Percentiles rank a stretch among this genome's conserved stretches.
Evolutionary conservation across 2,113 vertebrate genomes (phyloP).

Genomic region (Gavialis gangeticus): DNA sequence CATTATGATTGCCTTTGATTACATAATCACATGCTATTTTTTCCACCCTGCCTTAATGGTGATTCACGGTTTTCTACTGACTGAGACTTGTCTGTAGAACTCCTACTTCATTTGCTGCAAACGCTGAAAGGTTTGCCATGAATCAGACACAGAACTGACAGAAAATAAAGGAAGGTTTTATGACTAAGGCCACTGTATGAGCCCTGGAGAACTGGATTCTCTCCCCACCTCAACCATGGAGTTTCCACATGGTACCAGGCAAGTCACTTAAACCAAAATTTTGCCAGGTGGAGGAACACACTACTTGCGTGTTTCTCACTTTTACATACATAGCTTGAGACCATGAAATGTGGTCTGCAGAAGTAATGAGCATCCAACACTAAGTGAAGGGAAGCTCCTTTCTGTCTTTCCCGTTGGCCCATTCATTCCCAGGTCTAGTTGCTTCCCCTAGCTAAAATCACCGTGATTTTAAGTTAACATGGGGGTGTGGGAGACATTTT

Average conservation of each 20-base stretch:
- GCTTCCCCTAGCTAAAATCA: too few relatives aligned
- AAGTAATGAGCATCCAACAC: background rate
- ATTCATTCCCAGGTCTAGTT: too few relatives aligned
- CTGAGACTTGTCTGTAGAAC: constrained; percentile 24
- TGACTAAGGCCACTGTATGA: background rate
- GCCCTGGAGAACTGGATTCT: background rate
- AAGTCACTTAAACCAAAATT: background rate
- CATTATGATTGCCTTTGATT: background rate
- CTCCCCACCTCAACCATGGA: background rate
- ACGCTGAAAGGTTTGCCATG: constrained; percentile 11
- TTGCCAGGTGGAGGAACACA: background rate
- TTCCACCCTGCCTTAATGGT: background rate
- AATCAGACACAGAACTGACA: constrained; percentile 39
- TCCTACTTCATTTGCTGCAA: constrained; percentile 51
- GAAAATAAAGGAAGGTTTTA: constrained; percentile 2
- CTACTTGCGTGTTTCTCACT: background rate
- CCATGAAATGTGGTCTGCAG: too few relatives aligned
- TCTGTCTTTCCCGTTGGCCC: too few relatives aligned
- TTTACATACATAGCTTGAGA: background rate
- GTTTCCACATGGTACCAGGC: background rate
- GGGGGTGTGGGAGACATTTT: too few relatives aligned
- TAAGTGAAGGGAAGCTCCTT: background rate
- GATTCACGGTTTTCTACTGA: background rate
- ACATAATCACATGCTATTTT: background rate
- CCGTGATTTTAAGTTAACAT: too few relatives aligned